Evolutionary conservation across 2,888 invertebrate genomes (phyloP).

Genomic region (Pyrrhia umbra): DNA sequence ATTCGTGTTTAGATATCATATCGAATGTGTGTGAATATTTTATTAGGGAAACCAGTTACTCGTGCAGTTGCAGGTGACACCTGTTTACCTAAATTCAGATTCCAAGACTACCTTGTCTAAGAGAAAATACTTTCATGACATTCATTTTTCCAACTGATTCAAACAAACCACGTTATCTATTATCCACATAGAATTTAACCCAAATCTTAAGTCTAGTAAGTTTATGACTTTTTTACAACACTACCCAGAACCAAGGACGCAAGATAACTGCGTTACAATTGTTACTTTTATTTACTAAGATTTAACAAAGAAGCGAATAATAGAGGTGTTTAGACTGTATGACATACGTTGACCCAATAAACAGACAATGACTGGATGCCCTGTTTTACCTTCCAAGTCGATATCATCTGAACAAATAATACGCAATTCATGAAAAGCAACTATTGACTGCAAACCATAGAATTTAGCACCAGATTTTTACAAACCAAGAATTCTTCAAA

Average conservation of each 20-base stretch:
- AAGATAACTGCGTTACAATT: conserved; percentile 33
- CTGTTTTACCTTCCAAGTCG: conserved; percentile 48
- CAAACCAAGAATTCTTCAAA: neutral
- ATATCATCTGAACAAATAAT: conserved; percentile 56
- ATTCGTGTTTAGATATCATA: conserved; percentile 7
- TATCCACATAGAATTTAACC: conserved; percentile 30
- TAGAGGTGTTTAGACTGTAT: conserved; percentile 20
- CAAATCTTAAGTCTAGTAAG: conserved; percentile 11
- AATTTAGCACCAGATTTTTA: neutral
- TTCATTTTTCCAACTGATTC: neutral
- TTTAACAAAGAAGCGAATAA: conserved; percentile 26
- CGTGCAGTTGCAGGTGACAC: neutral
- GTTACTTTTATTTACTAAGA: conserved; percentile 26
- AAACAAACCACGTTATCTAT: conserved; percentile 9
- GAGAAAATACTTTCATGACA: neutral
- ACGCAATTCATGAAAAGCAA: conserved; percentile 29
- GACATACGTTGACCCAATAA: conserved; percentile 48
- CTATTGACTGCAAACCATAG: conserved; percentile 4
- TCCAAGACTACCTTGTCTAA: neutral
- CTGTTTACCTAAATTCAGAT: conserved; percentile 2
- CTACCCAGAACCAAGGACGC: conserved; percentile 34
- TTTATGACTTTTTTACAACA: conserved; percentile 41
- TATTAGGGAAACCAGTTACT: neutral
- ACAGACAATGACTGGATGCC: conserved; percentile 55
- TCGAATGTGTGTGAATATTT: conserved; percentile 19